A percentile compares a stretch with the other conserved stretches of the same genome.
These are phyloP conservation scores for Lissonota sp. DNA, from an alignment of 2,888 invertebrate genomes.

Conservation along the genomic window DNA sequence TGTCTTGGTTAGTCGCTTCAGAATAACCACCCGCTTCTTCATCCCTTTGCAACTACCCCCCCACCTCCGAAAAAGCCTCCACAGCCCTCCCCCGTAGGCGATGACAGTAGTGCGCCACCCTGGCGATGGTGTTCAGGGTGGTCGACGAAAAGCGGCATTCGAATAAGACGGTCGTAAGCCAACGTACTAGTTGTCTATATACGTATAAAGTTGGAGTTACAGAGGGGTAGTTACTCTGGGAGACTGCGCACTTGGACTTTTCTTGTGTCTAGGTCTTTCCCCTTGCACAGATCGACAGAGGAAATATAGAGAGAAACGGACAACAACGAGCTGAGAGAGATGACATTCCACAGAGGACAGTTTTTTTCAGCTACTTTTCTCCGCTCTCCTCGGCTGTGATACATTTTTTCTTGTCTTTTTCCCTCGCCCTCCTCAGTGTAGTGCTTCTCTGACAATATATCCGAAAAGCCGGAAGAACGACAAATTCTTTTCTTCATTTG, in stretches of 20 bases:
- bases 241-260: constrained; percentile 70
- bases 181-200: background rate
- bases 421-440: background rate
- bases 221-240: constrained; percentile 53
- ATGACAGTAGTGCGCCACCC: constrained; percentile 59
- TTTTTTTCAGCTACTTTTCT: constrained; percentile 38
- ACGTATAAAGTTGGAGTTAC: constrained; percentile 10
- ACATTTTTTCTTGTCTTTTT: constrained; percentile 1
- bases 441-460: constrained; percentile 47
- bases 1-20: constrained; percentile 52
- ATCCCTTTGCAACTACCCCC: constrained; percentile 61
- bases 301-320: constrained; percentile 27
- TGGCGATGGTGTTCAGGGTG: constrained; percentile 39
- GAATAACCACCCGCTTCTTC: constrained; percentile 60
- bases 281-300: constrained; percentile 19
- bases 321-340: constrained; percentile 55
- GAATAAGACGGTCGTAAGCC: constrained; percentile 57
- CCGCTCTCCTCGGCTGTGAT: constrained; percentile 1
- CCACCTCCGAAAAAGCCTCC: background rate
- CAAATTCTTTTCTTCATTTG: constrained; percentile 30
- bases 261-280: constrained; percentile 46
- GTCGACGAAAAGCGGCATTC: constrained; percentile 52
- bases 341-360: constrained; percentile 50
- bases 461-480: constrained; percentile 34
- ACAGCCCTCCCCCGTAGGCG: constrained; percentile 14